phyloP scores from a whole-genome alignment of 2,888 invertebrate species.

The Norana najaformis region DNA sequence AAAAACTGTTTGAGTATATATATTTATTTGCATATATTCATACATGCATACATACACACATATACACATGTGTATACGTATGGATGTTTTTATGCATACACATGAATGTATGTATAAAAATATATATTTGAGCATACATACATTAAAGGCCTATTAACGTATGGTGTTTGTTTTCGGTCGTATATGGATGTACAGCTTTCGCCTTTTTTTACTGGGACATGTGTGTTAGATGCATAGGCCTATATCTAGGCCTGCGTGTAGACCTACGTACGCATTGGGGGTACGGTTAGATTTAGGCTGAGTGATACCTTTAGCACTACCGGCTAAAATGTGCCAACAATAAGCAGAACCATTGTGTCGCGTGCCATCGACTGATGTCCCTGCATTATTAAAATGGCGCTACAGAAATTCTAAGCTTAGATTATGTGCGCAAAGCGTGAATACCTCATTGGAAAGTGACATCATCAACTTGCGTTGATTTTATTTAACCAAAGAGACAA shows the following conservation, averaged over 20 bases:
- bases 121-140: background rate
- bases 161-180: background rate
- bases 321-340: background rate
- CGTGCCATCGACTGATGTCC: background rate
- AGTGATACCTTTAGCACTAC: background rate
- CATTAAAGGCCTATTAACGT: background rate
- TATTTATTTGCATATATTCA: background rate
- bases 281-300: background rate
- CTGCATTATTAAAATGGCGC: background rate
- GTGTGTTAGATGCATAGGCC: background rate
- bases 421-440: background rate
- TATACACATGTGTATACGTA: background rate
- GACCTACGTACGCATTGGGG: background rate
- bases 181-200: background rate
- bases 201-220: background rate
- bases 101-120: background rate
- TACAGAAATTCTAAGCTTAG: background rate
- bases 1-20: too few relatives aligned
- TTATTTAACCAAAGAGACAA: background rate
- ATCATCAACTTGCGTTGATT: too few relatives aligned
- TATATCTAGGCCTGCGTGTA: background rate
- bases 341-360: background rate
- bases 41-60: background rate
- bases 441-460: background rate
- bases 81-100: background rate